Conservation (phyloP, 2,888 invertebrate genomes). For the Phortica okadai region DNA sequence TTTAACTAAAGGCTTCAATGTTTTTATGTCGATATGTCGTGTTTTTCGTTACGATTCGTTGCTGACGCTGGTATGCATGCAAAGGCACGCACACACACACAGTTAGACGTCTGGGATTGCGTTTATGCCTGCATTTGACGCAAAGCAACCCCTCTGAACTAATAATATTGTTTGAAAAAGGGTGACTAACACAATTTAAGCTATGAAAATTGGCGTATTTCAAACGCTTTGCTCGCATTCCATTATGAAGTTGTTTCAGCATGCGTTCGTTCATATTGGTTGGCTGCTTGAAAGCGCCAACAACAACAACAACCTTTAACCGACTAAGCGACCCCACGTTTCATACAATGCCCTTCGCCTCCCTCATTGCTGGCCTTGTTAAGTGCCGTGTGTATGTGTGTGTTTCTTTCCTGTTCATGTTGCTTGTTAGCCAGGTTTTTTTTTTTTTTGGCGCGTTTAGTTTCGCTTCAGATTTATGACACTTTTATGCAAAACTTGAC, state of each 20-base stretch:
- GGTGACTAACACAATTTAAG: slow-evolving; percentile 62
- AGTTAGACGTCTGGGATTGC: not conserved
- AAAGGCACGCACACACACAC: slow-evolving; percentile 5
- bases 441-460: not conserved
- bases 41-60: not conserved
- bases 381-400: not conserved
- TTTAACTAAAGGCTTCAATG: slow-evolving; percentile 46
- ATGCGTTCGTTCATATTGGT: not conserved
- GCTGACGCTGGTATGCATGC: slow-evolving; percentile 13
- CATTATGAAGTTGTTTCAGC: slow-evolving; percentile 12
- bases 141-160: not conserved
- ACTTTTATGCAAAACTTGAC: not conserved
- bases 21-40: slow-evolving; percentile 27
- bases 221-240: slow-evolving; percentile 39
- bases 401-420: too few species aligned
- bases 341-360: not conserved
- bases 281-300: not conserved
- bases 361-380: not conserved
- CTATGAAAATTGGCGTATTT: slow-evolving; percentile 60
- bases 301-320: not conserved
- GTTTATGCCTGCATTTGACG: not conserved
- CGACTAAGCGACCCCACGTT: not conserved
- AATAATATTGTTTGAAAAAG: not conserved
- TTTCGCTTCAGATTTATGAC: not conserved
- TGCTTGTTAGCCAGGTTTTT: not conserved